These are phyloP conservation scores for Liposcelis brunnea DNA, from an alignment of 2,888 invertebrate species.

Conservation along the genomic window DNA sequence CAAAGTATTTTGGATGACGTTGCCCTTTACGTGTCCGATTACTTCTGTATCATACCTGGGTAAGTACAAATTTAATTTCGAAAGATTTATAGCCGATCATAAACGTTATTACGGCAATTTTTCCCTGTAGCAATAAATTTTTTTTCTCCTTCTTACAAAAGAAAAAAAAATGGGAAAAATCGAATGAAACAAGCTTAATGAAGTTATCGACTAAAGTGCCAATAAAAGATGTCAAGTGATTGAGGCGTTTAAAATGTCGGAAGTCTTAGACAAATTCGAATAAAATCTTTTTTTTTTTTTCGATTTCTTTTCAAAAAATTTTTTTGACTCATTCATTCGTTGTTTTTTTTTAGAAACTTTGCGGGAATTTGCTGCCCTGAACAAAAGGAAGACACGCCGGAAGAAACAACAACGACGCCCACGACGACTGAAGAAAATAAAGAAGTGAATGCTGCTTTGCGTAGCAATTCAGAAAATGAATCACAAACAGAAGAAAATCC, in stretches of 20 bases:
- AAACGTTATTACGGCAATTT: neutral
- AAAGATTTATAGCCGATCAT: neutral
- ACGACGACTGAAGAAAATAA: too few relatives aligned
- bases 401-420: conserved; percentile 9
- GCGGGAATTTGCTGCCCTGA: conserved; percentile 13
- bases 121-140: neutral
- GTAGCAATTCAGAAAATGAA: too few relatives aligned
- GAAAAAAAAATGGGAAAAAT: neutral
- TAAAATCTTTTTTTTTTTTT: too few relatives aligned
- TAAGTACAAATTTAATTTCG: conserved; percentile 6
- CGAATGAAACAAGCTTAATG: too few relatives aligned
- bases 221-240: neutral
- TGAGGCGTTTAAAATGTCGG: too few relatives aligned
- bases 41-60: conserved; percentile 12
- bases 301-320: neutral
- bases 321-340: too few relatives aligned
- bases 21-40: conserved; percentile 9
- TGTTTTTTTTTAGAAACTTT: neutral
- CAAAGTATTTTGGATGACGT: conserved; percentile 9
- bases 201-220: neutral
- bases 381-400: neutral
- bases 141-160: conserved; percentile 1
- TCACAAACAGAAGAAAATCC: too few relatives aligned
- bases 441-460: too few relatives aligned
- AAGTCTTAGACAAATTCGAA: too few relatives aligned